phyloP scores from a whole-genome alignment of 2,113 vertebrate genomes.

The Amphiprion percula region DNA sequence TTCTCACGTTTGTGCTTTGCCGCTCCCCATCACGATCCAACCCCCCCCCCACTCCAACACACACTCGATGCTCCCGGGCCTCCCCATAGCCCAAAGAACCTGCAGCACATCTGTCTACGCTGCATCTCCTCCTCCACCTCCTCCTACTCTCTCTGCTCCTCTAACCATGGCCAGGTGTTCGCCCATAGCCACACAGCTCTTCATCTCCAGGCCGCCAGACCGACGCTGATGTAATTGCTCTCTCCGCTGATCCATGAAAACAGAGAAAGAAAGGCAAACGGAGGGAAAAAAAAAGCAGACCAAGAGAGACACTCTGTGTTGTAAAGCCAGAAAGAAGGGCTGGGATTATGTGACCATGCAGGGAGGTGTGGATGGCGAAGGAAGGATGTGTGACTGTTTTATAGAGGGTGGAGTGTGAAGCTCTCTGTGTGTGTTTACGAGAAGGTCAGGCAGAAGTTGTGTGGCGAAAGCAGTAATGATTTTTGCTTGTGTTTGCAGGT shows the following conservation, averaged over 20 bases:
- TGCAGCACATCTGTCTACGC: constrained; percentile 74
- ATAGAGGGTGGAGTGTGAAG: constrained; percentile 60
- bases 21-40: constrained; percentile 51
- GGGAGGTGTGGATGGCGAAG: constrained; percentile 44
- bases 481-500: constrained; percentile 17
- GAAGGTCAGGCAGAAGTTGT: constrained; percentile 59
- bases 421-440: constrained; percentile 59
- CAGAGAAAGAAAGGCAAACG: constrained; percentile 54
- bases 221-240: constrained; percentile 83
- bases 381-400: constrained; percentile 55
- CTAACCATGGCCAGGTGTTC: constrained; percentile 82
- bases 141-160: constrained; percentile 54
- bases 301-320: constrained; percentile 32
- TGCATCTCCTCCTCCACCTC: constrained; percentile 47
- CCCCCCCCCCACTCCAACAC: constrained; percentile 25
- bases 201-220: constrained; percentile 76
- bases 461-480: constrained; percentile 9
- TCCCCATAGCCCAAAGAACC: constrained; percentile 62
- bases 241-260: constrained; percentile 81
- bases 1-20: constrained; percentile 68
- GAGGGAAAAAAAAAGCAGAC: constrained; percentile 33
- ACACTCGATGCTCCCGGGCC: constrained; percentile 51
- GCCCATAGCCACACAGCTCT: constrained; percentile 75
- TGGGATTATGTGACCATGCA: constrained; percentile 35
- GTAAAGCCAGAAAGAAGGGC: constrained; percentile 49